A percentile compares a stretch with the other conserved stretches of the same genome.
Evolutionary conservation across 35 echinoderm and acorn worm species (phyloP).

Genomic region (Lytechinus pictus): DNA sequence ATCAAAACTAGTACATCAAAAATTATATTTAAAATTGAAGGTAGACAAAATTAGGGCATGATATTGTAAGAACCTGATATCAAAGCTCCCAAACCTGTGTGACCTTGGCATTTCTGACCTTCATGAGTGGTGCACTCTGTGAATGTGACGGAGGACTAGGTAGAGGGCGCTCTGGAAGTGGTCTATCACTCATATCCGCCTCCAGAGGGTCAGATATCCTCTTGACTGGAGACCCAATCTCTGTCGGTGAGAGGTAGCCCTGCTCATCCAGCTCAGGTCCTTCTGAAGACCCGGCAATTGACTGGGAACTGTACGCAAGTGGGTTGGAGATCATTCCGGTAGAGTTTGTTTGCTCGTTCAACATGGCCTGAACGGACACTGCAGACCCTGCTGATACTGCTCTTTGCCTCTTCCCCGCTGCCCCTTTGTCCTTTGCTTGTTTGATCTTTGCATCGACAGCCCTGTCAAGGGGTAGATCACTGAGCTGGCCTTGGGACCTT

Average conservation of each 20-base stretch:
- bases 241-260: constrained; percentile 19
- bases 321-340: constrained; percentile 25
- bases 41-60: no score
- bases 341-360: not conserved
- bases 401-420: not conserved
- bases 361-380: constrained; percentile 21
- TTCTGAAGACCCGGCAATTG: not conserved
- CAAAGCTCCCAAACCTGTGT: constrained; percentile 1
- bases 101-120: not conserved
- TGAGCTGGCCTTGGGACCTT: not conserved
- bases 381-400: constrained; percentile 12
- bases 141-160: constrained; percentile 37
- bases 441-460: not conserved
- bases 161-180: constrained; percentile 14
- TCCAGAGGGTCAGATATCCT: constrained; percentile 15
- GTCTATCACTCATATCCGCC: constrained; percentile 34
- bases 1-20: no score
- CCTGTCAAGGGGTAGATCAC: not conserved
- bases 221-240: constrained; percentile 35
- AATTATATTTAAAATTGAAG: no score
- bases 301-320: not conserved
- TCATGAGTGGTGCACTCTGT: constrained; percentile 39
- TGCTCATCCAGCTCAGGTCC: not conserved
- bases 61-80: not conserved
- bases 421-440: constrained; percentile 14